Evolutionary conservation across 2,888 invertebrate species (phyloP).

Genomic region (Siphlonurus alternatus): DNA sequence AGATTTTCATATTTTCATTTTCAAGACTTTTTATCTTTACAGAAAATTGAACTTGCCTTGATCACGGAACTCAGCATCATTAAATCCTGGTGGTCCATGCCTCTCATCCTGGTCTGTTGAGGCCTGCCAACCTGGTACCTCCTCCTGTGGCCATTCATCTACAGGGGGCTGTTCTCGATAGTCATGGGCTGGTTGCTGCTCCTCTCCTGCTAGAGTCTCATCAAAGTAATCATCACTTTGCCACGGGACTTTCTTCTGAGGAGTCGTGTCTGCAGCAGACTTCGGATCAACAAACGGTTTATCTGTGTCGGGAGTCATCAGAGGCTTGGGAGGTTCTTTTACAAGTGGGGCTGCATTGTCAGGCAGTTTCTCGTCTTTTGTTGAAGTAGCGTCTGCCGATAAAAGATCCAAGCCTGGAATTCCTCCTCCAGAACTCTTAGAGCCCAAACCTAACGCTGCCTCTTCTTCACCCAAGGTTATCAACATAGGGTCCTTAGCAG

Average conservation of each 20-base stretch:
- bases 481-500: not conserved
- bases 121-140: not conserved
- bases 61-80: not conserved
- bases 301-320: not conserved
- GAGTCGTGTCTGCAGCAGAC: not conserved
- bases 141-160: not conserved
- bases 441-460: not conserved
- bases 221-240: not conserved
- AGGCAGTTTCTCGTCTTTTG: not conserved
- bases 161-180: not conserved
- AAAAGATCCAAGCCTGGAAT: conserved; percentile 7
- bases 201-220: not conserved
- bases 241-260: not conserved
- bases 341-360: not conserved
- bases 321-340: not conserved
- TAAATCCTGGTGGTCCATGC: not conserved
- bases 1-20: not conserved
- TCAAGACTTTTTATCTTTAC: not conserved
- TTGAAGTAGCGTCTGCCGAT: not conserved
- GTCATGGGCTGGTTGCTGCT: not conserved
- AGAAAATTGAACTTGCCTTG: not conserved
- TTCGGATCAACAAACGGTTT: not conserved
- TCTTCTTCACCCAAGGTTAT: not conserved
- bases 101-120: not conserved
- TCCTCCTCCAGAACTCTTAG: not conserved